Evolutionary conservation across 2,888 invertebrate species (phyloP), one percentile per base, ranked within the genome.

Genomic region (Serrognathus titanus): DNA sequence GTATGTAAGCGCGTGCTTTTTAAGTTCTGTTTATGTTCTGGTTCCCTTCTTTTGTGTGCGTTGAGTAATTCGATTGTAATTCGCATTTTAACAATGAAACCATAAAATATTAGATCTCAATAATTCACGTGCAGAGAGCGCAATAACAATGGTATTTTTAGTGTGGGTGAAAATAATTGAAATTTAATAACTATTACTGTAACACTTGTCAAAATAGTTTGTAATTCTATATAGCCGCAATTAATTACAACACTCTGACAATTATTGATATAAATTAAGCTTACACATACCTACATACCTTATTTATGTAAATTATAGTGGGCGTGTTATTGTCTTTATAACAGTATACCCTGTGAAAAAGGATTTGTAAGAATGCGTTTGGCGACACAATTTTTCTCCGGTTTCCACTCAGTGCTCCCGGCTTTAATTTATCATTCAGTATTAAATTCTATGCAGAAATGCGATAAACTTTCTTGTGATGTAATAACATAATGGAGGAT

Each of bases 231-330:
- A 48, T 37, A 1, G 12, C 46, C 13, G 48, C 47, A 49, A 43
- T 54, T 54, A 54, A 54, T 49, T 43, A 49, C 20, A 54, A 49
- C 43, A 20, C 40, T 38, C 37, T 51, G 53, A 56, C 57, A 60
- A 51, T 57, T 55, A 49, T 48, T 48, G 50, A 56, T 57, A 63
- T 61, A 63, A 64, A 63, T 60, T 59, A 61, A 59, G 58, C 60
- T 65, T 63, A 62, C 51, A 39, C 49, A 59, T 53, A 38, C 41
- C 53, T 57, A 60, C 62, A 54, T 62, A 59, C 54, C 54, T 56
- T 66, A 66, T 61, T 61, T 66, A 70, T 68, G 68, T 66, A 69
- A 69, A 70, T 68, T 61, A 62, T 65, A 60, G 69, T 69, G 65
- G 70, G 70, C 69, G 70, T 71, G 70, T 66, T 63, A 51, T 61